Conservation (phyloP, 2,888 invertebrate species). For the Drosophila histrio region DNA sequence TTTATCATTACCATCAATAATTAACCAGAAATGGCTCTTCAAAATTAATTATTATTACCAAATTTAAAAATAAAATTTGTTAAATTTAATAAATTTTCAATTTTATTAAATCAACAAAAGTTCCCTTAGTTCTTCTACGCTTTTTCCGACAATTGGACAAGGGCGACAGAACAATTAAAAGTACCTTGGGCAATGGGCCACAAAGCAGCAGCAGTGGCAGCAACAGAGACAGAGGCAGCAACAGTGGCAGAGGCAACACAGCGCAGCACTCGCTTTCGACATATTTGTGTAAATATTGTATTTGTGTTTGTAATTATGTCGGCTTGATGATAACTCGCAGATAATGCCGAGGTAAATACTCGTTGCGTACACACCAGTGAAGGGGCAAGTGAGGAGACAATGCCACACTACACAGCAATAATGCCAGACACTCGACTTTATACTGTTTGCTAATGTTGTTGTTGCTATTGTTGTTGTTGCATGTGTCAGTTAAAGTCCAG, state of each 20-base stretch:
- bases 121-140: too few relatives aligned
- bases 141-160: neutral
- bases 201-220: neutral
- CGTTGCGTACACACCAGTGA: slow-evolving; percentile 4
- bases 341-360: slow-evolving; percentile 75
- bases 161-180: slow-evolving; percentile 50
- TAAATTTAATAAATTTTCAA: too few relatives aligned
- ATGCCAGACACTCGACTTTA: slow-evolving; percentile 45
- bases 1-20: too few relatives aligned
- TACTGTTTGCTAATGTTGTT: slow-evolving; percentile 32
- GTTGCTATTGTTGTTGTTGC: slow-evolving; percentile 21
- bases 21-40: too few relatives aligned
- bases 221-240: neutral
- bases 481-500: neutral
- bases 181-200: slow-evolving; percentile 23
- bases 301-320: slow-evolving; percentile 77
- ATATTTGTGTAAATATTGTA: slow-evolving; percentile 76
- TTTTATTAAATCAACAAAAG: too few relatives aligned
- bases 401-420: slow-evolving; percentile 10
- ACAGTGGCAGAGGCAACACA: neutral
- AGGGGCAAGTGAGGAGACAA: neutral
- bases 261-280: slow-evolving; percentile 55
- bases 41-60: too few relatives aligned
- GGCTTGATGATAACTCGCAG: slow-evolving; percentile 73
- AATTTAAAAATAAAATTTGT: too few relatives aligned